Base-by-base conservation (phyloP, 2,888 invertebrate species). In the Eucera pruinosa region DNA sequence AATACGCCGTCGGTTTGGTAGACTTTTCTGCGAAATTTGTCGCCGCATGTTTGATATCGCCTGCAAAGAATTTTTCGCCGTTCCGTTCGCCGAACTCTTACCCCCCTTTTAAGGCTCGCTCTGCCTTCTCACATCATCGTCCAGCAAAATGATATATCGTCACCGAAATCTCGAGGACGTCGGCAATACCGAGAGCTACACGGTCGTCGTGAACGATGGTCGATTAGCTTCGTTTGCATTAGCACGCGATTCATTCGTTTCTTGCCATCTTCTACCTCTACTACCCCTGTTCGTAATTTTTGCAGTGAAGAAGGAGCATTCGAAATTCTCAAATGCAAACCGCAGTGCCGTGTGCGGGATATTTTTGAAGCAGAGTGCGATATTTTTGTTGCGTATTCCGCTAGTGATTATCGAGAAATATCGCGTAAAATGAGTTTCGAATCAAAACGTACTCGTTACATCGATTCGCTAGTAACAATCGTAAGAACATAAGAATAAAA, bases 31-130 rank as follows among this genome's bases (percentile, higher is more conserved):
- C 78, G 79, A 85, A 81, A 85, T 78, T 86, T 82, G 81, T 82
- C 86, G 90, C 86, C 87, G 89, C 90, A 90, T 91, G 87, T 89
- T 90, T 87, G 90, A 89, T 89, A 88, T 89, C 85, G 84, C 75
- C 68, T 70, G 76, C 68, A 73, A n/a, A 78, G 78, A 78, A 71
- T 72, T 81, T 74, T 76, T 77, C 70, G 83, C 76, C 67, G 85
- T 87, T 87, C 86, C 88, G 84, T 87, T 88, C 72, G 78, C 85
- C 88, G 84, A 84, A 84, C 84, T 69, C 57, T 77, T 66, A 77
- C 70, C 77, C 83, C 74, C 62, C 66, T 66, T n/a, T 69, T 48
- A 2, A 60, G 69, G 68, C 78, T 77, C 74, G 68, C 72, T 47
- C 41, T 55, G 48, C 27, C 39, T 30, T 69, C 47, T 80, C 74